Base-by-base conservation (phyloP, 2,113 vertebrate species). In the Passer domesticus region DNA sequence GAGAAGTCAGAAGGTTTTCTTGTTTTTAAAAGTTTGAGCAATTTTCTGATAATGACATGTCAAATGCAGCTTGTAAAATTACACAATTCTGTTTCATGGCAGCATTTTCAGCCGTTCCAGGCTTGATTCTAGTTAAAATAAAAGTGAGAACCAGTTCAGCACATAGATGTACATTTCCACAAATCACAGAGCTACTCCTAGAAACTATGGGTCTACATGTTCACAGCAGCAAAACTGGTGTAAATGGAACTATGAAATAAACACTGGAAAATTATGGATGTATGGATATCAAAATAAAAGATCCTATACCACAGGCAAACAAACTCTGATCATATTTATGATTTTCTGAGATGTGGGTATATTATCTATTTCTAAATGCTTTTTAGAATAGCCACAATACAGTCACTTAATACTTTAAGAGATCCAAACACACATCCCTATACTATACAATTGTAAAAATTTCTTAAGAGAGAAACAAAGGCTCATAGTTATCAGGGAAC, bases 1-100 rank as follows among this genome's bases (percentile, higher is more conserved):
- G 13, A 53, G 44, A 79, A 81, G 13, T 56, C 35, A 58, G 27
- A 58, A 70, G 10, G 43, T 92, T 82, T 83, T 11, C 25, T 86
- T 87, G 22, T 41, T 95, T 92, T 91, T 49, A 83, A 73, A 93
- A 94, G 17, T 72, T 72, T 83, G 56, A 94, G 33, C 56, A 95
- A 83, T 89, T 91, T 94, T 82, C 79, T 87, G 25, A 18, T 83
- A 82, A 87, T 74, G 14, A 15, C 2, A 6, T 64, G 16, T 81
- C 83, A 89, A 88, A 92, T 52, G 21, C 31, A 92, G 13, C 39
- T 74, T 73, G 68, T 67, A 76, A 83, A 89, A 91, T 87, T 49
- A 53, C 56, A 76, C 33, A 43, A 20, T 67, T 67, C 18, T 7
- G 31, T 50, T 85, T 79, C 28, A 49, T 41, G 44, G 44, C 53